Base-by-base conservation (phyloP, 2,113 vertebrate species). In the Hypanus sabinus region DNA sequence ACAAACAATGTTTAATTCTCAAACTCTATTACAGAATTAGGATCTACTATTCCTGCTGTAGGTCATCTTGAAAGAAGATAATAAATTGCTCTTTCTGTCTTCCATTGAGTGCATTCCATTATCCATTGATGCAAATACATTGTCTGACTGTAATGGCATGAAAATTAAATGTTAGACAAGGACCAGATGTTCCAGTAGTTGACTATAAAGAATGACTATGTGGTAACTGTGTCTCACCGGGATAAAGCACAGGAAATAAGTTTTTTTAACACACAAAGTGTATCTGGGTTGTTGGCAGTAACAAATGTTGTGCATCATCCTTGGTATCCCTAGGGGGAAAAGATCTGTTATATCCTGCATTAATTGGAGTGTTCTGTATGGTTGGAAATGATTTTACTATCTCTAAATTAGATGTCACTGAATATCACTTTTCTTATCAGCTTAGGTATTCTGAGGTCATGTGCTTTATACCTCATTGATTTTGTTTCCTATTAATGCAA, bases 21-120 rank as follows among this genome's bases (percentile, higher is more conserved):
- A 73, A 46, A 73, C 68, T 18, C 68, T 93, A 6, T 91, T 91
- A 36, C 57, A 91, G 96, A 97, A 96, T 96, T 96, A 96, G 96
- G 96, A 96, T 96, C 96, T 96, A 95, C 95, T 96, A 95, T 96
- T 96, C 96, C 96, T 95, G 96, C 97, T 97, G 96, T 96, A 97
- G 96, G 97, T 96, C 96, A 96, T 97, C 97, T 97, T 97, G 97
- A 97, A 97, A 97, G 96, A 97, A 96, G 95, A 96, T 97, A 97
- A 97, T 97, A 97, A 97, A 98, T 97, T 97, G 96, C 96, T 97
- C 96, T 97, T 96, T 97, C 96, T 96, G 96, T 96, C 95, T 96
- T 96, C 96, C 95, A 95, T 96, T 96, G 97, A 97, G 97, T 97
- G 96, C 96, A 97, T 97, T 96, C 96, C 96, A 97, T 98, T 97